Evolutionary conservation across 2,797 vertebrate species (phyloP).

Genomic region (Chaunax sp.): DNA sequence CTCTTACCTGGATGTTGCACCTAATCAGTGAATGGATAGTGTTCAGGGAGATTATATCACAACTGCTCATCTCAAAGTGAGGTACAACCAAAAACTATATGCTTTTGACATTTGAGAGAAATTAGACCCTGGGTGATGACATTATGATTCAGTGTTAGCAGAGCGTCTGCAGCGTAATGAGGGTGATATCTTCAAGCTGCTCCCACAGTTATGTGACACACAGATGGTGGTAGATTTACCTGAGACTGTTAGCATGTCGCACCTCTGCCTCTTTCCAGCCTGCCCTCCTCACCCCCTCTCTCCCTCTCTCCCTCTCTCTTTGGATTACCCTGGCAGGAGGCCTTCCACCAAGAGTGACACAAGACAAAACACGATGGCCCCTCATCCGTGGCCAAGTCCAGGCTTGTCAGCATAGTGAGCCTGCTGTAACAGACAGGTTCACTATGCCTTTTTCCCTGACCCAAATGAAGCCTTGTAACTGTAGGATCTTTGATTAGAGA

Average conservation of each 20-base stretch:
- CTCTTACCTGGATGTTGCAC: background rate
- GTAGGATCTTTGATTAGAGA: no score
- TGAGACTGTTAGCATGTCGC: constrained; percentile 34
- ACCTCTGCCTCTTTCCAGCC: constrained; percentile 49
- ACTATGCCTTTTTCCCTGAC: no score
- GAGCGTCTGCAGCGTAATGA: constrained; percentile 24
- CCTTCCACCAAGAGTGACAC: constrained; percentile 63
- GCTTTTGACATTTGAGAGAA: constrained; percentile 26
- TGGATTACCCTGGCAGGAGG: constrained; percentile 16
- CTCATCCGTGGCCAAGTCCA: constrained; percentile 34
- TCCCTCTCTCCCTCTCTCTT: constrained; percentile 17
- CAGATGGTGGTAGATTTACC: constrained; percentile 53
- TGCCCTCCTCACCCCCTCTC: constrained; percentile 30
- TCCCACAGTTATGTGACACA: constrained; percentile 47
- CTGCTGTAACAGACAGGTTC: constrained; percentile 3
- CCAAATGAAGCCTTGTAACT: no score
- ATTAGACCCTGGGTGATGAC: background rate
- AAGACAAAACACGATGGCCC: constrained; percentile 58
- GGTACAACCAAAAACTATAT: background rate
- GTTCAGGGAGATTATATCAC: background rate
- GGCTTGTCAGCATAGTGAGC: constrained; percentile 9
- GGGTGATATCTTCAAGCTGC: constrained; percentile 45
- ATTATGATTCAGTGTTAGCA: constrained; percentile 6
- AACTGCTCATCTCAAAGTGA: background rate
- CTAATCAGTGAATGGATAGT: background rate